Evolutionary conservation across 2,113 vertebrate species (phyloP).

Genomic region (Thryonomys swinderianus): DNA sequence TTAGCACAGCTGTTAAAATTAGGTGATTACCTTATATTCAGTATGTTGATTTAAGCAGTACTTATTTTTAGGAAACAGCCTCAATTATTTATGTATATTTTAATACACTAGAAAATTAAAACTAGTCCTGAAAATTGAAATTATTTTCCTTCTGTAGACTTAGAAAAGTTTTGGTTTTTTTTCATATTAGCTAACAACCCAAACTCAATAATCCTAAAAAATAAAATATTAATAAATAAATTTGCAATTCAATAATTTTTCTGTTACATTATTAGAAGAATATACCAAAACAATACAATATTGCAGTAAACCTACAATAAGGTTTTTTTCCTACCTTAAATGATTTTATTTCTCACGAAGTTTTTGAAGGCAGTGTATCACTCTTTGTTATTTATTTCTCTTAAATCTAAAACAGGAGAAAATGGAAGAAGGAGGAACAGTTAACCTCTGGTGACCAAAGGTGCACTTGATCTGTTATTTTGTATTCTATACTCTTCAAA

Average conservation of each 20-base stretch:
- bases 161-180: neutral
- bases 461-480: conserved; percentile 88
- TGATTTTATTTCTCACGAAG: conserved; percentile 61
- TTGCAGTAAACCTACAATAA: fast-evolving
- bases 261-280: neutral
- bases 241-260: neutral
- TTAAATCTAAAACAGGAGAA: conserved; percentile 70
- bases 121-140: conserved; percentile 63
- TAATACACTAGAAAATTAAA: conserved; percentile 74
- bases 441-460: conserved; percentile 92
- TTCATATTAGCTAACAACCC: conserved; percentile 64
- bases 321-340: conserved; percentile 2
- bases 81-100: conserved; percentile 67
- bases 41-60: conserved; percentile 61
- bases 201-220: conserved; percentile 31
- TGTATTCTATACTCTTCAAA: conserved; percentile 91
- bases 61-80: conserved; percentile 60
- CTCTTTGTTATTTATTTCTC: conserved; percentile 63
- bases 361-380: neutral
- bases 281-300: neutral
- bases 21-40: conserved; percentile 63
- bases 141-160: conserved; percentile 67
- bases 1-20: conserved; percentile 78
- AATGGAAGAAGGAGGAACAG: conserved; percentile 83
- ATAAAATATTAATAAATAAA: conserved; percentile 47